Evolutionary conservation across 1,140 invertebrate genomes (phyloP), one percentile per base, ranked within the genome.

Genomic region (Dryas iulia): DNA sequence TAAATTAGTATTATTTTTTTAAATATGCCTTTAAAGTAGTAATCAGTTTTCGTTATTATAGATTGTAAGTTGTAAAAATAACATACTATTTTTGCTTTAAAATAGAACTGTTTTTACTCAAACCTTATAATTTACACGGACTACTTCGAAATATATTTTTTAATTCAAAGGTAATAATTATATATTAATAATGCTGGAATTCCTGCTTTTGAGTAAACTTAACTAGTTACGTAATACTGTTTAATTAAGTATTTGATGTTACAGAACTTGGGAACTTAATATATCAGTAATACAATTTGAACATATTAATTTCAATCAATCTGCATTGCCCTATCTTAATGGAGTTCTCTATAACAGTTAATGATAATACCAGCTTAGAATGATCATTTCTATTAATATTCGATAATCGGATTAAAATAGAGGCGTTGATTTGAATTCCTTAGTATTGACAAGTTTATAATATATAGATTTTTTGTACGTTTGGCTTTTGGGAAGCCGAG

Each of bases 361-460:
- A 66, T 53, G 35, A 28, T 53, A 59, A 52, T 59, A 59, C 57
- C 25, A 39, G 62, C 61, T 60, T 59, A 53, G 26, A 59, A 33
- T 53, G 30, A 65, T 56, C 62, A 60, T 70, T 52, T 24, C 28
- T 54, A 69, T 64, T 64, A 69, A 59, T 63, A 69, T 59, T 28
- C 35, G 35, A 47, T 64, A 64, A 69, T 69, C 59, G 65, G 63
- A 59, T 71, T 64, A 79, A 73, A 68, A 80, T 35, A 47, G 14
- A 47, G 14, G 18, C 6, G 14, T 18, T 47, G 18, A 47, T 18
- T 35, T 35, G 14, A 1, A 35, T 14, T 5, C 2, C 4, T 8
- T 10, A 18, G 6, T 47, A 47, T 18, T 2, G 2, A 35, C 14
- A 39, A 18, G 7, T 18, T 2, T 39, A 39, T 6, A 35, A n/a